Evolutionary conservation across 2,797 vertebrate genomes (phyloP), one percentile per base, ranked within the genome.

Genomic region (Labroides dimidiatus): DNA sequence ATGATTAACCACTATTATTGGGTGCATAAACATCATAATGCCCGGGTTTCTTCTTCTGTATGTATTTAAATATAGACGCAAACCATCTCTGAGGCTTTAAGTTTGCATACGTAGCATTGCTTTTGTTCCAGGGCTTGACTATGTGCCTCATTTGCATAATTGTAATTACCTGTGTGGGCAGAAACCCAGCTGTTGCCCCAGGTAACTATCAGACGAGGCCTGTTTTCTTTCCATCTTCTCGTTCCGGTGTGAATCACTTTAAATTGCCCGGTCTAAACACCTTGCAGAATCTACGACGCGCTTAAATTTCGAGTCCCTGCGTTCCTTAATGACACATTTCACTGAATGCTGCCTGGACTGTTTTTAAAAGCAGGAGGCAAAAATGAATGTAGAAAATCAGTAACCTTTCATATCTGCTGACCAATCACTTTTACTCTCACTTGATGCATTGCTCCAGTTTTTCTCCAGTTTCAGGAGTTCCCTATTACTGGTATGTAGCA

Each of bases 101-200:
- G 63, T 75, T 75, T 74, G 79, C 78, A 66, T 75, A 77, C 20
- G 74, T 64, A 66, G 53, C 65, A 42, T 43, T 73, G 80, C 83
- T 84, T 91, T 89, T 87, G 74, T 89, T 90, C 72, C 83, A 56
- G 62, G 64, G 59, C 42, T 63, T 4, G 71, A 64, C 70, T 71
- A 51, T 72, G 75, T 16, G 70, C 63, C 11, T 80, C 76, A 90
- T 94, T 91, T 91, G 68, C 90, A 92, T 93, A 89, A 93, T 90
- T 91, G 78, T 91, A 92, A 93, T 93, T 92, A 92, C 86, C 82
- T 74, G 80, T 86, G 87, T 89, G 87, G 82, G 81, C 75, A 81
- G 84, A 72, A 64, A 77, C 81, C 69, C 17, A 69, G 68, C 82
- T 81, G 77, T 80, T 71, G 86, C 88, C 84, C 83, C 84, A 88